Conservation (phyloP, 2,888 invertebrate species). For the Amiota mariae region DNA sequence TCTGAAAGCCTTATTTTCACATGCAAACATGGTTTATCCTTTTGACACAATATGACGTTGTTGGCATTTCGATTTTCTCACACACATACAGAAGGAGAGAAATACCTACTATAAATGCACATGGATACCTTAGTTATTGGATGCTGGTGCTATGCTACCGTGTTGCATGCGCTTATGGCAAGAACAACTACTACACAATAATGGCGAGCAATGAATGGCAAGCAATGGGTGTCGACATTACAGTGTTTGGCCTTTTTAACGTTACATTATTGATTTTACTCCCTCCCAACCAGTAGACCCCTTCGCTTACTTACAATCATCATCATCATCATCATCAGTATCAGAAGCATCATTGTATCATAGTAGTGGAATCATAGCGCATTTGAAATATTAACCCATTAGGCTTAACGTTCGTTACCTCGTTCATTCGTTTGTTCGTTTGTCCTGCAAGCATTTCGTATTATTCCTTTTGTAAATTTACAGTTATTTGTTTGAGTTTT, state of each 20-base stretch:
- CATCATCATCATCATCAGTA: no score
- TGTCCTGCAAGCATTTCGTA: constrained; percentile 18
- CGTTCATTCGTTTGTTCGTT: constrained; percentile 21
- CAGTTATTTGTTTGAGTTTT: constrained; percentile 25
- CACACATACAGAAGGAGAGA: neutral
- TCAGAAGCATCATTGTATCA: no score
- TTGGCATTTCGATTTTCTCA: constrained; percentile 15
- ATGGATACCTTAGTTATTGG: neutral
- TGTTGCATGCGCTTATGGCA: constrained; percentile 17
- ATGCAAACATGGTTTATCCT: constrained; percentile 11
- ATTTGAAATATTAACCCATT: constrained; percentile 31
- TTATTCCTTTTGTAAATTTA: constrained; percentile 27
- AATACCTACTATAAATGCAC: neutral
- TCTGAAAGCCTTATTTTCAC: neutral
- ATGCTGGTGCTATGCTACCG: neutral
- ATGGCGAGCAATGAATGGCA: no score
- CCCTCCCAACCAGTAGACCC: neutral
- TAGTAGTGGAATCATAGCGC: neutral
- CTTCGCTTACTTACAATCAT: neutral
- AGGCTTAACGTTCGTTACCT: constrained; percentile 22
- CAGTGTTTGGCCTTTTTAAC: constrained; percentile 23
- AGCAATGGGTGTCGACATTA: no score
- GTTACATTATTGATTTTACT: constrained; percentile 9
- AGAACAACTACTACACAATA: no score
- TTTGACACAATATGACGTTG: constrained; percentile 23